Conservation (phyloP, 2,888 invertebrate genomes). For the Galeopsomyia nigrocyanea region DNA sequence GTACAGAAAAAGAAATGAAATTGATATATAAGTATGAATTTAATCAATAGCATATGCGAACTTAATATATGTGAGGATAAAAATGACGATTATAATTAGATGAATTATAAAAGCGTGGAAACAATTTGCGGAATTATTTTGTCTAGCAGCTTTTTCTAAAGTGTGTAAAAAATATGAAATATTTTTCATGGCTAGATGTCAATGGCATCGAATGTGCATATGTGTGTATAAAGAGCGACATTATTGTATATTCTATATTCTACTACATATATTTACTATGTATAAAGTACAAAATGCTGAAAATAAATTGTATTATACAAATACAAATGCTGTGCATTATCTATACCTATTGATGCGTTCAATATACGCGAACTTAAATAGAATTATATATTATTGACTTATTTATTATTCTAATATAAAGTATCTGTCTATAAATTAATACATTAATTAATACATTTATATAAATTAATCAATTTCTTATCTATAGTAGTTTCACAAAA, state of each 20-base stretch:
- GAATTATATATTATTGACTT: neutral
- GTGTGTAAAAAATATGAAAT: slow-evolving; percentile 44
- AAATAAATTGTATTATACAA: slow-evolving; percentile 60
- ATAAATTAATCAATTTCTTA: too few species aligned
- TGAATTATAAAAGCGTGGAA: slow-evolving; percentile 27
- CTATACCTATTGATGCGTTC: neutral
- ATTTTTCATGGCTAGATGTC: slow-evolving; percentile 49
- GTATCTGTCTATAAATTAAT: too few species aligned
- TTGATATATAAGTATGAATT: neutral
- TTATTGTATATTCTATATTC: slow-evolving; percentile 52
- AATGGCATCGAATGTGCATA: slow-evolving; percentile 29
- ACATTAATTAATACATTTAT: too few species aligned
- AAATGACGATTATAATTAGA: neutral
- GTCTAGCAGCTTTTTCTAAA: slow-evolving; percentile 52
- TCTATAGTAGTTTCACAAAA: too few species aligned
- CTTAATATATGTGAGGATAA: neutral
- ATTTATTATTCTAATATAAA: too few species aligned
- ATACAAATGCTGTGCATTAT: neutral
- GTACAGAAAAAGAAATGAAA: slow-evolving; percentile 32
- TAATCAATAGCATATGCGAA: neutral
- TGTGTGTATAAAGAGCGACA: slow-evolving; percentile 54
- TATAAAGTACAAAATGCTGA: slow-evolving; percentile 58
- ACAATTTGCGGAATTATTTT: slow-evolving; percentile 56
- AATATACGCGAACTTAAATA: neutral
- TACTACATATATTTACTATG: slow-evolving; percentile 44